Conservation (phyloP, 2,888 invertebrate species). For the Drosophila acutilabella region DNA sequence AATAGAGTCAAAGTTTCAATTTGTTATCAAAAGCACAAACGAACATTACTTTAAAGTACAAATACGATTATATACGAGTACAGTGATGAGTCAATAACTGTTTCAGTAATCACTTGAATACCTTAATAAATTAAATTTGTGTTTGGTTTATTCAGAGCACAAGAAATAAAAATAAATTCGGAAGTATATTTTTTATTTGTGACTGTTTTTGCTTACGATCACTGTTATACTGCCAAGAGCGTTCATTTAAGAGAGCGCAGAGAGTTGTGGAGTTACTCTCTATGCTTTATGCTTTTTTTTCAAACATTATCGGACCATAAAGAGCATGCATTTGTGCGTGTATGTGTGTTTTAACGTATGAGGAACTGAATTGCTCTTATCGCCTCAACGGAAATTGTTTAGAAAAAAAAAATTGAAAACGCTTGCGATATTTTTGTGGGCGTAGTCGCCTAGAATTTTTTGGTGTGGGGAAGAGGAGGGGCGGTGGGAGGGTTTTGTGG, state of each 20-base stretch:
- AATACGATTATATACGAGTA: not conserved
- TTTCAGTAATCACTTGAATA: not conserved
- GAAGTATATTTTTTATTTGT: too few relatives aligned
- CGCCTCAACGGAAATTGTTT: slow-evolving; percentile 45
- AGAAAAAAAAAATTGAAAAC: slow-evolving; percentile 22
- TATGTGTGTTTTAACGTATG: not conserved
- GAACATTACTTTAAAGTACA: slow-evolving; percentile 5
- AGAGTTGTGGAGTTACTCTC: slow-evolving; percentile 13
- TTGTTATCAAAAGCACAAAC: slow-evolving; percentile 13
- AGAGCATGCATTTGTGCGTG: not conserved
- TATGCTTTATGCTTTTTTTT: not conserved
- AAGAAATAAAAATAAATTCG: too few relatives aligned
- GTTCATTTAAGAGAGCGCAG: not conserved
- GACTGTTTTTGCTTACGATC: too few relatives aligned
- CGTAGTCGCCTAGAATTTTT: slow-evolving; percentile 22
- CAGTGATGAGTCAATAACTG: not conserved
- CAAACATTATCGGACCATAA: slow-evolving; percentile 11
- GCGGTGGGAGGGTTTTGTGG: not conserved
- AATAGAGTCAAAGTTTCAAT: slow-evolving; percentile 12
- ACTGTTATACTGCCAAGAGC: not conserved
- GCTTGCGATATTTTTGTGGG: slow-evolving; percentile 34
- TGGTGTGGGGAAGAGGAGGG: not conserved
- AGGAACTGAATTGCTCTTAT: slow-evolving; percentile 30
- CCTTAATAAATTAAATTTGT: not conserved
- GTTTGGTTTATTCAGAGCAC: too few relatives aligned